phyloP scores from a whole-genome alignment of 2,888 invertebrate genomes.

The Pollenia amentaria region DNA sequence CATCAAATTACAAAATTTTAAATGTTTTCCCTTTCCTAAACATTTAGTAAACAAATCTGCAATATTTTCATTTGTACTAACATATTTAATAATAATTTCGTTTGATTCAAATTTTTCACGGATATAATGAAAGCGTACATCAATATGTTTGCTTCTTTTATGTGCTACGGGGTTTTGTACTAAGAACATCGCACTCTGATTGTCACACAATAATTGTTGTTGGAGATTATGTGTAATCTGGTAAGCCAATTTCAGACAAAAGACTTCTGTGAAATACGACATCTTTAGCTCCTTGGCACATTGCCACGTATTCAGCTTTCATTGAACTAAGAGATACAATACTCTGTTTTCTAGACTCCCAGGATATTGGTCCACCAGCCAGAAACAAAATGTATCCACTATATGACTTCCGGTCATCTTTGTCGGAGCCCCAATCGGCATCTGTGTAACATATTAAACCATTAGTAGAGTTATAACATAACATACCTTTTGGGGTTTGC shows the following conservation, averaged over 20 bases:
- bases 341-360: slow-evolving; percentile 70
- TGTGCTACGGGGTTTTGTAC: no score
- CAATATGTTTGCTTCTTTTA: no score
- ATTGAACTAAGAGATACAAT: slow-evolving; percentile 60
- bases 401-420: slow-evolving; percentile 67
- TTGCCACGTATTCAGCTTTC: slow-evolving; percentile 72
- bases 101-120: background rate
- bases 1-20: slow-evolving; percentile 29
- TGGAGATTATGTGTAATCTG: no score
- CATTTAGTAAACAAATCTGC: slow-evolving; percentile 42
- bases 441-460: slow-evolving; percentile 61
- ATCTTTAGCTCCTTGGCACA: slow-evolving; percentile 61
- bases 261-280: slow-evolving; percentile 34
- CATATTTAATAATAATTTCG: background rate
- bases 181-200: no score
- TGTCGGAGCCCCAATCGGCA: slow-evolving; percentile 72
- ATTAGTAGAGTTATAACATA: slow-evolving; percentile 41
- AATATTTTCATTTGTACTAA: slow-evolving; percentile 35
- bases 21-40: slow-evolving; percentile 19
- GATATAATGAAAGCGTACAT: no score
- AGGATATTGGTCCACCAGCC: slow-evolving; percentile 58
- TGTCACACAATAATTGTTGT: no score
- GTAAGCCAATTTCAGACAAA: no score
- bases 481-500: background rate
- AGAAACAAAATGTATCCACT: slow-evolving; percentile 65